These are phyloP conservation scores for Pteropus rufus DNA, from an alignment of 2,797 vertebrate genomes.

Conservation along the genomic window DNA sequence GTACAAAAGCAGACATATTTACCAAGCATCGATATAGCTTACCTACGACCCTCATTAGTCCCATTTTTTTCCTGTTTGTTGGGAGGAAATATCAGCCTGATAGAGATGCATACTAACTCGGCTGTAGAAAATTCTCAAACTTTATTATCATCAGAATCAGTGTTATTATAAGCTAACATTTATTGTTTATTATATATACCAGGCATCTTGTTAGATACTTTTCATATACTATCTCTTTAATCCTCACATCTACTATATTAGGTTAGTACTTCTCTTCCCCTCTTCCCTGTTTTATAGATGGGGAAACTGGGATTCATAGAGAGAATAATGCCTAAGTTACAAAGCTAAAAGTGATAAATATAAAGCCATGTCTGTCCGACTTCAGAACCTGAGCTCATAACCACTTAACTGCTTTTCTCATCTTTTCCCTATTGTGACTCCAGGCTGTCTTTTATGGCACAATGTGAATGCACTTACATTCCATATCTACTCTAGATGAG, in stretches of 20 bases:
- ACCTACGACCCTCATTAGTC: not conserved
- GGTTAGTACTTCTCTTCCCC: not conserved
- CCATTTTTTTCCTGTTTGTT: not conserved
- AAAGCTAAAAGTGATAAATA: not conserved
- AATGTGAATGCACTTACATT: not conserved
- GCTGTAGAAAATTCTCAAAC: not conserved
- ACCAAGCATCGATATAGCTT: not conserved
- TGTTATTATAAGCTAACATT: not conserved
- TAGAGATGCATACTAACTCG: not conserved
- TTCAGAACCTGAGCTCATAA: not conserved
- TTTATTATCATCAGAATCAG: not conserved
- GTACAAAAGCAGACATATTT: not conserved
- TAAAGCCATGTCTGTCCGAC: not conserved
- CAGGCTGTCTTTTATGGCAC: not conserved
- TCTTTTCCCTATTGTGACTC: not conserved
- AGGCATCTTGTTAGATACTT: not conserved
- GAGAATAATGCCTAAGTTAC: not conserved
- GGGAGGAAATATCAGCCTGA: not conserved
- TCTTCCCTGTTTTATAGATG: not conserved
- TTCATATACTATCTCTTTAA: not conserved
- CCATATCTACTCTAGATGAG: not conserved
- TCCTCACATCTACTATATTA: not conserved
- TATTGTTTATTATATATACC: not conserved
- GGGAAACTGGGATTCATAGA: not conserved
- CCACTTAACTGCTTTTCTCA: not conserved